Evolutionary conservation across 2,888 invertebrate species (phyloP), one percentile per base, ranked within the genome.

Genomic region (Creontiades dilutus): DNA sequence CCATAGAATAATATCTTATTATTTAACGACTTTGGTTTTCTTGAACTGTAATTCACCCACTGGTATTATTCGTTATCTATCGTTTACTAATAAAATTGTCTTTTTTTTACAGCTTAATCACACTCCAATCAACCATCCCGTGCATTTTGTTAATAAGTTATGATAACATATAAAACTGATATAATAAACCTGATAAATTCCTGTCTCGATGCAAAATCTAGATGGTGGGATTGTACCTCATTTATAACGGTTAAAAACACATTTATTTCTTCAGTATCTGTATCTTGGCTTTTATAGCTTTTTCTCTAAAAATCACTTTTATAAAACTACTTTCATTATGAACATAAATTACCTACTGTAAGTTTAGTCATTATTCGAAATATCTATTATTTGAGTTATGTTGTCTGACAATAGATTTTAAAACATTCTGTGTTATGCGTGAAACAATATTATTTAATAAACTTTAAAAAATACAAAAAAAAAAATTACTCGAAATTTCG

Each of bases 131-230:
- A 46, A 16, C 19, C 37, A 37, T 16, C 78, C 78, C 37, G 78
- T 78, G 78, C 78, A 78, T 78, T 78, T 78, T 47, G 78, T 68
- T 19, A 68, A 68, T 68, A 68, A 68, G 68, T 68, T 68, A 68
- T 68, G 68, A 68, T 57, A 52, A 12, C 19, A 68, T 68, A 68
- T 0, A 7, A 37, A 23, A 23, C 68, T 68, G n/a, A n/a, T n/a
- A n/a, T n/a, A 68, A 68, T 68, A 68, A 68, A n/a, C 9, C 23
- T 68, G 27, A 23, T 23, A 23, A 68, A 68, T 68, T 68, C 68
- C 68, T 68, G 68, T 68, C 68, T 68, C 61, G 23, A n/a, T 68
- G 68, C 68, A 68, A 23, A 23, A 68, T 23, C 68, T 7, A 68
- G 68, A 9, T 68, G 68, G 23, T 7, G 12, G 68, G 5, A n/a